Conservation (phyloP, 2,888 invertebrate species). For the Papilio gigon region DNA sequence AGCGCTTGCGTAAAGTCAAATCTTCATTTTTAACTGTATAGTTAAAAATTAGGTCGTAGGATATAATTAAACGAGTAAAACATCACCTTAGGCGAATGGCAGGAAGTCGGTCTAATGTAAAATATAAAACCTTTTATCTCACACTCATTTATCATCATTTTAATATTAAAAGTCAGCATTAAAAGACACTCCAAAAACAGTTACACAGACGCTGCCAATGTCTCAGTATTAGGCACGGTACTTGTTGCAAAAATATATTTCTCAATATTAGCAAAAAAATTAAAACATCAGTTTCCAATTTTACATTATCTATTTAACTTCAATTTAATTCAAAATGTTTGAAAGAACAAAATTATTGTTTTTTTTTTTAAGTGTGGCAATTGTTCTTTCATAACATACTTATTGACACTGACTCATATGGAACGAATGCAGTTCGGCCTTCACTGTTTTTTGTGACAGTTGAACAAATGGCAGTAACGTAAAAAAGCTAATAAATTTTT, state of each 20-base stretch:
- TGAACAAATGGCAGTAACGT: constrained; percentile 2
- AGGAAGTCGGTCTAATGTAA: not conserved
- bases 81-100: not conserved
- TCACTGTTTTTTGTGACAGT: constrained; percentile 2
- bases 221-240: constrained; percentile 55
- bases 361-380: constrained; percentile 50
- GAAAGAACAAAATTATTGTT: too few relatives aligned
- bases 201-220: constrained; percentile 47
- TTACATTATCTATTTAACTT: not conserved
- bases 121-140: not conserved
- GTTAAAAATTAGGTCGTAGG: too few relatives aligned
- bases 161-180: not conserved
- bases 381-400: constrained; percentile 47
- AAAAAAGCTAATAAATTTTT: constrained; percentile 1
- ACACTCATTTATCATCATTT: not conserved
- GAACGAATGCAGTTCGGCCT: constrained; percentile 8
- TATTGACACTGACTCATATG: constrained; percentile 9
- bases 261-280: constrained; percentile 13
- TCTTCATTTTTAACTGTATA: too few relatives aligned
- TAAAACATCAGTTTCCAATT: not conserved
- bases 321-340: too few relatives aligned
- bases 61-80: not conserved
- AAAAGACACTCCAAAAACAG: not conserved
- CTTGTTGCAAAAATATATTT: constrained; percentile 52
- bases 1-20: not conserved